A percentile compares a stretch with the other conserved stretches of the same genome.
These are phyloP conservation scores for Reticulitermes lucifugus DNA, from an alignment of 2,888 invertebrate genomes.

Conservation along the genomic window DNA sequence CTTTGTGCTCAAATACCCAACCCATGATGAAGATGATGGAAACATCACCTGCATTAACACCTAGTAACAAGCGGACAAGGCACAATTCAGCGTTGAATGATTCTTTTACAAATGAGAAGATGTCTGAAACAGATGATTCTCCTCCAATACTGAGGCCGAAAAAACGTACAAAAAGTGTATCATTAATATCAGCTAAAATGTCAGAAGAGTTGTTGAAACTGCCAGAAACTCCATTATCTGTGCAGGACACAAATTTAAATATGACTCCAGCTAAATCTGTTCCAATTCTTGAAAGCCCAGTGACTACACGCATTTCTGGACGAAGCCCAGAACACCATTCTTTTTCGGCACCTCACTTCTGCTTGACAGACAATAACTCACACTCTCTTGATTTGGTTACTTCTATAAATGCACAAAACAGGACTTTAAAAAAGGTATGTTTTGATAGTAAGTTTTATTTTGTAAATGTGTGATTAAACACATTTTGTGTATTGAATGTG, in stretches of 20 bases:
- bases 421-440: neutral
- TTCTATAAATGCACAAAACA: neutral
- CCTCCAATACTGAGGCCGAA: slow-evolving; percentile 27
- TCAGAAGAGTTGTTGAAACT: neutral
- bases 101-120: slow-evolving; percentile 9
- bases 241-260: neutral
- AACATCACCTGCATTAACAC: slow-evolving; percentile 1
- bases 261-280: neutral
- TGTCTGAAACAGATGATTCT: slow-evolving; percentile 6
- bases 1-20: neutral
- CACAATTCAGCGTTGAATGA: neutral
- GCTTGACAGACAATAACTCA: neutral
- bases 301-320: neutral
- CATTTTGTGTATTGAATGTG: too few species aligned
- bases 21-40: slow-evolving; percentile 6
- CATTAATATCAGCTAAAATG: neutral
- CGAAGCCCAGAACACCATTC: neutral
- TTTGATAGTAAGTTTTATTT: neutral
- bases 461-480: too few species aligned
- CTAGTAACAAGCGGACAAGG: neutral
- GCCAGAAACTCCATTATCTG: neutral
- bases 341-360: neutral
- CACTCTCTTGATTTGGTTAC: neutral
- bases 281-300: neutral
- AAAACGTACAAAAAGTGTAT: slow-evolving; percentile 39